Percentiles rank a stretch among this genome's conserved stretches.
Evolutionary conservation across 2,888 invertebrate species (phyloP).

Genomic region (Mactromeris polynyma): DNA sequence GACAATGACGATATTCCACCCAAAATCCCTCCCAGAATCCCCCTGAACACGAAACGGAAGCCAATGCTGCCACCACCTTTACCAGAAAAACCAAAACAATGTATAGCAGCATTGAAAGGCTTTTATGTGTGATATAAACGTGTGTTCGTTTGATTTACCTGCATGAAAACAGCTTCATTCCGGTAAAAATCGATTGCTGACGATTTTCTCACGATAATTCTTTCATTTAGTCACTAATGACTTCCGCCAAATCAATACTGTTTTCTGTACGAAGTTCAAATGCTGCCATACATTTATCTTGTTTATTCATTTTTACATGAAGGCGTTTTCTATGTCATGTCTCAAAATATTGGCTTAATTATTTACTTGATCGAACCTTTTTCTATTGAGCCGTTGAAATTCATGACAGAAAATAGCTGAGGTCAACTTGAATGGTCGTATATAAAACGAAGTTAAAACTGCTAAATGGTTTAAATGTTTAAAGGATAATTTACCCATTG

Average conservation of each 20-base stretch:
- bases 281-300: background rate
- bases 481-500: too few species aligned
- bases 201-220: background rate
- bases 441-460: too few species aligned
- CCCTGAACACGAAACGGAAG: slow-evolving; percentile 14
- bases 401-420: background rate
- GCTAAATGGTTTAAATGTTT: too few species aligned
- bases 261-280: background rate
- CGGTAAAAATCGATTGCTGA: background rate
- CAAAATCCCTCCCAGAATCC: slow-evolving; percentile 52
- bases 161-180: background rate
- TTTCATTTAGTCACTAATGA: background rate
- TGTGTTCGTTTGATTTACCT: background rate
- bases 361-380: background rate
- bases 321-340: background rate
- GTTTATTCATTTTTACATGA: background rate
- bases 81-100: slow-evolving; percentile 63
- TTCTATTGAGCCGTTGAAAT: background rate
- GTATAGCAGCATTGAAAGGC: slow-evolving; percentile 52
- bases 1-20: slow-evolving; percentile 52
- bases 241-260: background rate
- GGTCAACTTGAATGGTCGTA: background rate
- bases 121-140: slow-evolving; percentile 60
- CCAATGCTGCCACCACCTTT: slow-evolving; percentile 46
- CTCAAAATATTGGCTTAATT: background rate